phyloP scores from a whole-genome alignment of 1,140 invertebrate species.

The Papilio machaon region DNA sequence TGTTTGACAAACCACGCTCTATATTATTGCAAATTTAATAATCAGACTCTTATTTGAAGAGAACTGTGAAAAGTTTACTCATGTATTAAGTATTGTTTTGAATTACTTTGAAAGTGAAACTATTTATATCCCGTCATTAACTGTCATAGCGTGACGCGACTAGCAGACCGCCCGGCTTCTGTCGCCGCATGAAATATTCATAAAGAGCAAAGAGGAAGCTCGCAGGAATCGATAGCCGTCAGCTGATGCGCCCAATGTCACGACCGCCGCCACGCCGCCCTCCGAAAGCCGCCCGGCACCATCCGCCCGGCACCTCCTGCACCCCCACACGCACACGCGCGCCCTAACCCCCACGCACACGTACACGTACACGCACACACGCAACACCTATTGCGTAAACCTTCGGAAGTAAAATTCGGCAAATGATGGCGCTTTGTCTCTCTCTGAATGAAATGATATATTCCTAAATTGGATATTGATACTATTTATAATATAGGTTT shows the following conservation, averaged over 20 bases:
- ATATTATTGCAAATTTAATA: background rate
- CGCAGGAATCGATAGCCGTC: slow-evolving; percentile 73
- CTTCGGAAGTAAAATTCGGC: slow-evolving; percentile 19
- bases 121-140: slow-evolving; percentile 11
- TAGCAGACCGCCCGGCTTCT: slow-evolving; percentile 42
- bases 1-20: background rate
- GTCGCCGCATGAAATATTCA: slow-evolving; percentile 71
- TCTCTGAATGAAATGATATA: background rate
- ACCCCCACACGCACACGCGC: slow-evolving; percentile 41
- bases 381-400: slow-evolving; percentile 15
- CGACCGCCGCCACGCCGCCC: slow-evolving; percentile 54
- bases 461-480: background rate
- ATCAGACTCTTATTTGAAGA: background rate
- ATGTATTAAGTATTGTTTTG: background rate
- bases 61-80: background rate
- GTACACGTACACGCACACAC: slow-evolving; percentile 41
- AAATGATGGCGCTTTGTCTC: slow-evolving; percentile 12
- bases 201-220: slow-evolving; percentile 75
- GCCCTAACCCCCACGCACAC: slow-evolving; percentile 42
- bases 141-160: background rate
- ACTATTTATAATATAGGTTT: background rate
- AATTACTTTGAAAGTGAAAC: background rate
- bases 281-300: slow-evolving; percentile 36
- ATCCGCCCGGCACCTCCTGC: slow-evolving; percentile 42
- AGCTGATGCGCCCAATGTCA: slow-evolving; percentile 79